These are phyloP conservation scores for Promerops cafer DNA, from an alignment of 2,113 vertebrate species.

Conservation along the genomic window DNA sequence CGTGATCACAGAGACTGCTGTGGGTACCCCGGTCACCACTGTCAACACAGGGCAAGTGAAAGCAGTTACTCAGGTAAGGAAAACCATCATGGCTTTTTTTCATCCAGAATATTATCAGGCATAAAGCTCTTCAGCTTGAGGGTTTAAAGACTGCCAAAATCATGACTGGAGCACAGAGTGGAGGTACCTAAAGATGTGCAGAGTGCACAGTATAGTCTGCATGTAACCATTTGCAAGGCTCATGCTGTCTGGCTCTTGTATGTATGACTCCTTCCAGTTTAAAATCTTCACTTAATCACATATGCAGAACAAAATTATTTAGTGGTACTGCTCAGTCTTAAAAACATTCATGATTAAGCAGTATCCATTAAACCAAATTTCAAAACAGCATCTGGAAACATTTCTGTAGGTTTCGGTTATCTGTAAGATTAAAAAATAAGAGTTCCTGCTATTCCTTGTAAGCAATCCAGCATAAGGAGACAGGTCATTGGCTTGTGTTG, in stretches of 20 bases:
- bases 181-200: background rate
- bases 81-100: background rate
- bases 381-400: background rate
- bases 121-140: background rate
- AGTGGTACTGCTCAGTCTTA: background rate
- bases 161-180: background rate
- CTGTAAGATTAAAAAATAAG: background rate
- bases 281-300: background rate
- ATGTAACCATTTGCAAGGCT: background rate
- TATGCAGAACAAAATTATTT: background rate
- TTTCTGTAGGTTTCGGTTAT: background rate
- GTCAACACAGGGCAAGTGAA: constrained; percentile 87
- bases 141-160: background rate
- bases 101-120: background rate
- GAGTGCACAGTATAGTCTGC: background rate
- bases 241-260: background rate
- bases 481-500: background rate
- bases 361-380: background rate
- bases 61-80: constrained; percentile 79
- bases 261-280: background rate
- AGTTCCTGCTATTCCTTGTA: background rate
- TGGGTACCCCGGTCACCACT: constrained; percentile 82
- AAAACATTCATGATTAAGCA: background rate
- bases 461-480: background rate
- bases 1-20: constrained; percentile 88